Evolutionary conservation across 1,140 invertebrate species (phyloP), one percentile per base, ranked within the genome.

Genomic region (Heterodera carotae): DNA sequence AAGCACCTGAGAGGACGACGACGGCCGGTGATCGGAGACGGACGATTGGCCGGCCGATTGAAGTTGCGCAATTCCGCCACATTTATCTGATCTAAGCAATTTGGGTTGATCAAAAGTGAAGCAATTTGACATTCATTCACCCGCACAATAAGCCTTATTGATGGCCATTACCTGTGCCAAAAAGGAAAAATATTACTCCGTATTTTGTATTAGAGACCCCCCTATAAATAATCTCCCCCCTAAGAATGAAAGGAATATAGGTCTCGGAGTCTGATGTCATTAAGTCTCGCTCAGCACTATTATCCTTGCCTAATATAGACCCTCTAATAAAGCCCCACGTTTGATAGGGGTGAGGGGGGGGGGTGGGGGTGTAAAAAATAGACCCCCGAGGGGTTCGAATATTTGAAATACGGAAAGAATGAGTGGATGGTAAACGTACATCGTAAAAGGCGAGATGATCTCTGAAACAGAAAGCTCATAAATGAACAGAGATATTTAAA

Each of bases 91-190:
- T 76, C 80, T 69, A 43, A 80, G 71, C 66, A 69, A 76, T 68
- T 53, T 27, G 60, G 25, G 29, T 43, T 22, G 31, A 18, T n/a
- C 29, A 67, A n/a, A 12, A 10, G n/a, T n/a, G n/a, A 18, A 2
- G 39, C 10, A 25, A 83, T 77, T 27, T 22, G 43, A 60, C 27
- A 34, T 27, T 33, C 27, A 62, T 59, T 67, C 68, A 87, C 85
- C 81, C 75, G 75, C 71, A 75, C 85, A 86, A 75, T 86, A 86
- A 5, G 86, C 85, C 36, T 82, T 82, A 53, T 86, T 86, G 43
- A 86, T 84, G 15, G 83, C 80, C 31, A 73, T 62, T 25, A 85
- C 69, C 53, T 86, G 84, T n/a, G n/a, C n/a, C n/a, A n/a, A n/a
- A n/a, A n/a, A n/a, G n/a, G n/a, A n/a, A n/a, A n/a, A n/a, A n/a